Base-by-base conservation (phyloP, 1,140 invertebrate species). In the Hypothenemus hampei region DNA sequence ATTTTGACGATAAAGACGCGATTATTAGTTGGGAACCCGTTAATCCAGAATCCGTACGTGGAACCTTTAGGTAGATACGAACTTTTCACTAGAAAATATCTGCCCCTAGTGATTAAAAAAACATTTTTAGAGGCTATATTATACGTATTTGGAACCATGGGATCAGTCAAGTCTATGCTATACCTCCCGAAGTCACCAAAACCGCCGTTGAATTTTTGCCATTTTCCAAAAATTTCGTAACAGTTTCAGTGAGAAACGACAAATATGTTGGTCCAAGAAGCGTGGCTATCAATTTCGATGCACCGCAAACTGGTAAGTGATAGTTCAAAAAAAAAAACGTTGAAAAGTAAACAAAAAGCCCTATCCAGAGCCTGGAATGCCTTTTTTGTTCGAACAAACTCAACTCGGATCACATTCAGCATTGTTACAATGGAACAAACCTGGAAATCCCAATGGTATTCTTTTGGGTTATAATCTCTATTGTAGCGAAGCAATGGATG, bases 11-110 rank as follows among this genome's bases (percentile, higher is more conserved):
- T 15, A 89, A 82, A 37, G 82, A 80, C 7, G 92, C 90, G 0
- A 64, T 86, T 13, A 75, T 96, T 8, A 83, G 81, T 40, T 95
- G 93, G 93, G 81, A 84, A 70, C 80, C 86, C 0, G 90, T 95
- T 0, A 66, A 81, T 1, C 69, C 79, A 0, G 82, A 88, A 45
- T 85, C 85, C 1, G 81, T 96, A 0, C 74, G 83, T 18, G 94
- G 94, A 7, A 88, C 94, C 68, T 93, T 97, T 70, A 87, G 85
- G 64, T 94, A 94, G 93, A 72, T 91, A 95, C n/a, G n/a, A n/a
- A 13, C 2, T 43, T 6, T 8, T 7, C 10, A 26, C 13, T 52
- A 87, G 93, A 29, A n/a, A 7, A 29, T 16, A 37, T 16, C 15
- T 37, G 3, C n/a, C 39, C 18, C 15, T 8, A 37, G 6, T 45